Conservation (phyloP, 2,113 vertebrate genomes). For the Peromyscus californicus region DNA sequence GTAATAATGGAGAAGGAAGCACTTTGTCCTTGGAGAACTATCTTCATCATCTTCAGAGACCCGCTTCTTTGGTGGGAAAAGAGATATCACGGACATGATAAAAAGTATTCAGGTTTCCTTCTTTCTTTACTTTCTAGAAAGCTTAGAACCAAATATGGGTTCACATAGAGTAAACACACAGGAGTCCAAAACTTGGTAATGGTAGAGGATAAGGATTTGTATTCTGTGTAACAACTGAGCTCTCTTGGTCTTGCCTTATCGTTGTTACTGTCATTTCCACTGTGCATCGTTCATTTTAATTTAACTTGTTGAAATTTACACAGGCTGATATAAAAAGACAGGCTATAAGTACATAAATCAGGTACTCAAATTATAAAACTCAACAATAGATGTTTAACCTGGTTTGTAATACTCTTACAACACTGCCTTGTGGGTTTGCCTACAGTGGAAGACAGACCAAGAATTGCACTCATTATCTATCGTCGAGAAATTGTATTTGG, state of each 20-base stretch:
- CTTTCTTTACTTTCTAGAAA: not conserved
- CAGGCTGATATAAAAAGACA: not conserved
- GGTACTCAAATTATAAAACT: not conserved
- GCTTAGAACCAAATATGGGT: not conserved
- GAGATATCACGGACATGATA: not conserved
- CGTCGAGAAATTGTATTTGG: not conserved
- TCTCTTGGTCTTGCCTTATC: not conserved
- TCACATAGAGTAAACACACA: not conserved
- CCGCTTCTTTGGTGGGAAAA: not conserved
- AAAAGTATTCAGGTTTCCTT: not conserved
- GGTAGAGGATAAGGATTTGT: not conserved
- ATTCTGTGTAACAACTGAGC: not conserved
- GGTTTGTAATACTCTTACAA: not conserved
- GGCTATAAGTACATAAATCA: not conserved
- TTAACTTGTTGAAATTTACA: not conserved
- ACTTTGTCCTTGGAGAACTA: not conserved
- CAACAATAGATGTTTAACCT: not conserved
- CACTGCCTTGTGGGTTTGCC: not conserved
- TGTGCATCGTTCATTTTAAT: conserved; percentile 1
- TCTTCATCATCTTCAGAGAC: not conserved
- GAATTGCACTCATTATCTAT: not conserved
- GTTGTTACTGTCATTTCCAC: not conserved
- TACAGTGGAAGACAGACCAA: not conserved
- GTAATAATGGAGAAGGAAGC: not conserved
- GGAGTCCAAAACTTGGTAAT: not conserved